A percentile compares a stretch with the other conserved stretches of the same genome.
phyloP scores from a whole-genome alignment of 2,888 invertebrate species.

The Drosophila lutescens region DNA sequence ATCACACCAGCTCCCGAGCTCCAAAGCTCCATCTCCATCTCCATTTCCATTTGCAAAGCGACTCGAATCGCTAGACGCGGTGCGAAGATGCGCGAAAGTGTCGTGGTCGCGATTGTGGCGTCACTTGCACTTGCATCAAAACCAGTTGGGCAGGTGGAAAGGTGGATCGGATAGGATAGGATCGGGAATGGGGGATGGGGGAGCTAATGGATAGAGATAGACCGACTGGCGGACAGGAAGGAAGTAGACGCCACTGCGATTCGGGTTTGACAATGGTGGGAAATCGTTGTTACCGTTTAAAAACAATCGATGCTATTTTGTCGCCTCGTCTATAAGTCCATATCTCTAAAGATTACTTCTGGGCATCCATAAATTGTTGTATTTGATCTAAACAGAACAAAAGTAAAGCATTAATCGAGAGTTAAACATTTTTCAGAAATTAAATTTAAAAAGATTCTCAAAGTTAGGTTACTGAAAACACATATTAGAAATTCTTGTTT shows the following conservation, averaged over 20 bases:
- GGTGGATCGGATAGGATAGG: not conserved
- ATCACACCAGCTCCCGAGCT: slow-evolving; percentile 34
- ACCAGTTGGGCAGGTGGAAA: slow-evolving; percentile 51
- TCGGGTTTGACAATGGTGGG: slow-evolving; percentile 63
- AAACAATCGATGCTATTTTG: not conserved
- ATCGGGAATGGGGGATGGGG: not conserved
- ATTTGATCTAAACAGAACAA: too few species aligned
- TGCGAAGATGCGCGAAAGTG: slow-evolving; percentile 64
- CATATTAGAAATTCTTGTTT: too few species aligned
- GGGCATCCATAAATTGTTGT: too few species aligned
- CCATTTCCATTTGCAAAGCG: slow-evolving; percentile 6
- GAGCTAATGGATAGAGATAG: slow-evolving; percentile 18
- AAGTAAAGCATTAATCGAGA: too few species aligned
- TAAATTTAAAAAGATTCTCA: too few species aligned
- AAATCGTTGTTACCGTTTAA: slow-evolving; percentile 7
- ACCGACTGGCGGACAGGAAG: slow-evolving; percentile 44
- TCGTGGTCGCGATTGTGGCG: slow-evolving; percentile 41
- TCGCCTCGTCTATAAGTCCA: not conserved
- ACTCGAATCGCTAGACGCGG: slow-evolving; percentile 40
- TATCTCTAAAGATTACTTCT: not conserved
- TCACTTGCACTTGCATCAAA: slow-evolving; percentile 50
- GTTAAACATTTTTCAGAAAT: too few species aligned
- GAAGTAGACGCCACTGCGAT: slow-evolving; percentile 45
- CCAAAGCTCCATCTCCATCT: not conserved
- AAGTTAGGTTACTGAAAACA: too few species aligned